These are phyloP conservation scores for Amazona finschi DNA, from an alignment of 2,797 vertebrate species.

Conservation along the genomic window DNA sequence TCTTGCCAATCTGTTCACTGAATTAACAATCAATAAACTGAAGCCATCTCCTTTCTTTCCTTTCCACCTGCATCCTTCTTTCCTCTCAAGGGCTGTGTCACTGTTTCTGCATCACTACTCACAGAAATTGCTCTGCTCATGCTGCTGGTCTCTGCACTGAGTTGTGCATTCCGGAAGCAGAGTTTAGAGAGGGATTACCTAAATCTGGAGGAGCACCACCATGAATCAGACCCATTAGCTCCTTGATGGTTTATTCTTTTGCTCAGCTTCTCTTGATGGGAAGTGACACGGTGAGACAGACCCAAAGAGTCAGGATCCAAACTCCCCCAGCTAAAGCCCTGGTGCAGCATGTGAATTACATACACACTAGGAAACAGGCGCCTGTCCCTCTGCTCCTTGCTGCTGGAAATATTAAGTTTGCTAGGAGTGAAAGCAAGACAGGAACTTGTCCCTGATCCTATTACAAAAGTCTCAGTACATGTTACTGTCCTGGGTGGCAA, in stretches of 20 bases:
- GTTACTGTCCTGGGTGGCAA: background rate
- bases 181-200: background rate
- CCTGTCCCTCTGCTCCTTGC: background rate
- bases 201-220: background rate
- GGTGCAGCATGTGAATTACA: background rate
- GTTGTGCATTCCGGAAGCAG: background rate
- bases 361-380: background rate
- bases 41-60: background rate
- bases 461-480: background rate
- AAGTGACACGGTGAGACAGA: background rate
- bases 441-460: background rate
- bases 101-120: background rate
- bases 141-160: background rate
- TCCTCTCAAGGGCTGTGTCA: background rate
- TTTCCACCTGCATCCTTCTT: background rate
- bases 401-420: background rate
- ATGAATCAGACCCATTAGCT: background rate
- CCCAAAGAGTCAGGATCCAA: background rate
- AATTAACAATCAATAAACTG: background rate
- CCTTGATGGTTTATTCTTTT: background rate
- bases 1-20: background rate
- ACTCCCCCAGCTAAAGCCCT: background rate
- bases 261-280: background rate
- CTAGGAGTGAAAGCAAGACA: background rate
- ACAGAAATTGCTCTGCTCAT: background rate